These are phyloP conservation scores for Drosophila leontia DNA, from an alignment of 1,140 invertebrate species.

Conservation along the genomic window DNA sequence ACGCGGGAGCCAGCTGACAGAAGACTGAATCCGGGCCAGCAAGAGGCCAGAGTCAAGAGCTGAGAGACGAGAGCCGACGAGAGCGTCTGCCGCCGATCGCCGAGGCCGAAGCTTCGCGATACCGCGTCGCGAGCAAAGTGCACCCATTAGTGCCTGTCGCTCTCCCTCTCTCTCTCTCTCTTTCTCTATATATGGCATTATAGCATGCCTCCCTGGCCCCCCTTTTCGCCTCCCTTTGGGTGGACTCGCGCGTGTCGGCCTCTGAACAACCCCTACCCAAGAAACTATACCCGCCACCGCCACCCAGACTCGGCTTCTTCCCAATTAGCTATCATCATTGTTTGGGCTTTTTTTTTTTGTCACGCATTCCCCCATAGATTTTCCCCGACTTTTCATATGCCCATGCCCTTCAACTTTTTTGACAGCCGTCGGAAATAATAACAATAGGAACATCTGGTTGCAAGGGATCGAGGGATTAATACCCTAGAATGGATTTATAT, in stretches of 20 bases:
- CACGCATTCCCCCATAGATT: conserved; percentile 2
- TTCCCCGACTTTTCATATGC: background rate
- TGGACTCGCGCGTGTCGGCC: conserved; percentile 35
- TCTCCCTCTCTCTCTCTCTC: background rate
- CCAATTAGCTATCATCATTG: conserved; percentile 38
- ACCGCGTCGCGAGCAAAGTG: conserved; percentile 27
- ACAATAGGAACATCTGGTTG: conserved; percentile 3
- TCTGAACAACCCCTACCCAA: conserved; percentile 22
- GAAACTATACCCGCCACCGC: background rate
- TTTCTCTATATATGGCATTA: background rate
- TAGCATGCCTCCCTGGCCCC: conserved; percentile 2
- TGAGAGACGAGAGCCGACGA: background rate
- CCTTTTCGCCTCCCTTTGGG: background rate
- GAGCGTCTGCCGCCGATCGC: conserved; percentile 43
- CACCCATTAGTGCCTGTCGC: conserved; percentile 11
- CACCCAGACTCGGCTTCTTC: conserved; percentile 23
- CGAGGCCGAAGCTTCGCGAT: conserved; percentile 37
- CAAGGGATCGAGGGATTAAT: background rate
- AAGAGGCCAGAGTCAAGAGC: background rate
- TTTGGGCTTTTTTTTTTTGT: background rate
- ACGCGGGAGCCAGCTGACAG: conserved; percentile 79
- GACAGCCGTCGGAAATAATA: conserved; percentile 16
- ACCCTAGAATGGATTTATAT: background rate
- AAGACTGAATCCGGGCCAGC: conserved; percentile 59
- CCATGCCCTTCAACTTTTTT: conserved; percentile 6